Conservation (phyloP, 2,888 invertebrate genomes). For the Tricholauxania praeusta region DNA sequence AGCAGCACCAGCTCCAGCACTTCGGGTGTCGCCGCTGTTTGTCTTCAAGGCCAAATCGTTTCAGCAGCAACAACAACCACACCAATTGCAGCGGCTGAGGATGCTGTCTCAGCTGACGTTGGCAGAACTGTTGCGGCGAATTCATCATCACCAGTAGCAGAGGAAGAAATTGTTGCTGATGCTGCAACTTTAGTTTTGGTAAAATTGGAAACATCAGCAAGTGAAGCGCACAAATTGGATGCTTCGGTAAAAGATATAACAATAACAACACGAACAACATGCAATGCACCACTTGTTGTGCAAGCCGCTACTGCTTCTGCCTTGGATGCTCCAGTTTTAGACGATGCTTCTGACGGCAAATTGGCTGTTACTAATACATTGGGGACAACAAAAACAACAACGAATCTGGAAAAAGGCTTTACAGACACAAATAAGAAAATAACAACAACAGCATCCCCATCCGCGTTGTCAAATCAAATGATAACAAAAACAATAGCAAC, state of each 20-base stretch:
- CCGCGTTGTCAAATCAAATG: constrained; percentile 30
- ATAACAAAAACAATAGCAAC: constrained; percentile 7
- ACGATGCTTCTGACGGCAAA: constrained; percentile 35
- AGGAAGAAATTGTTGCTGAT: constrained; percentile 20
- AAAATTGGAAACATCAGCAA: constrained; percentile 33
- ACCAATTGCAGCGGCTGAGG: background rate
- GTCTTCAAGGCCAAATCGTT: constrained; percentile 37
- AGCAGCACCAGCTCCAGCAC: background rate
- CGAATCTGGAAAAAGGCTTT: background rate
- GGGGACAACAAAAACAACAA: background rate
- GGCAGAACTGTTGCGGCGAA: background rate
- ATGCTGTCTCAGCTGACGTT: background rate
- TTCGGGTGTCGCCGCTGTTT: constrained; percentile 4
- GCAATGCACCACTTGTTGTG: constrained; percentile 52
- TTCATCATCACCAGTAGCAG: constrained; percentile 16
- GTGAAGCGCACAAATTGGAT: constrained; percentile 1
- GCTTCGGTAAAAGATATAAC: constrained; percentile 1
- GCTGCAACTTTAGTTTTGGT: constrained; percentile 39
- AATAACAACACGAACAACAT: constrained; percentile 25
- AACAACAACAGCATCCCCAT: constrained; percentile 41
- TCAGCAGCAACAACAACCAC: constrained; percentile 24
- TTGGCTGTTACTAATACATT: background rate
- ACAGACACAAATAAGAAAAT: background rate
- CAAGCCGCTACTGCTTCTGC: constrained; percentile 16
- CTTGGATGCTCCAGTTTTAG: constrained; percentile 19